Evolutionary conservation across 2,888 invertebrate genomes (phyloP), one percentile per base, ranked within the genome.

Genomic region (Alloplasta piceator): DNA sequence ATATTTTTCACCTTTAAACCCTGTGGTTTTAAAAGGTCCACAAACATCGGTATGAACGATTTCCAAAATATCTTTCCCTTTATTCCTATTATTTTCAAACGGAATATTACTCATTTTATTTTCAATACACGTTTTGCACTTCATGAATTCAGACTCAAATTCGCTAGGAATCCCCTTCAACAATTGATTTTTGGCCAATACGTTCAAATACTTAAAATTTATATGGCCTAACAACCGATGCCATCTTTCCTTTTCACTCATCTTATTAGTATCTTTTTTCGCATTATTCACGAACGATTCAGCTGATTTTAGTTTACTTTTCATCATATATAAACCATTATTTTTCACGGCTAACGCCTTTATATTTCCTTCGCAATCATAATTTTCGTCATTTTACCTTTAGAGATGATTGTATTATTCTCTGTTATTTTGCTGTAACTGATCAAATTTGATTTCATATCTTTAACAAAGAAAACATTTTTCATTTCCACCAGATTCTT

Each of bases 191-290:
- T 72, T 77, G 39, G 66, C 10, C 5, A 84, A 6, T n/a, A 6
- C 70, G 5, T 82, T 55, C 41, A 85, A 58, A 75, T 83, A 82
- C 6, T 80, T 60, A 66, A 86, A 86, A 60, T 85, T 86, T 63
- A 85, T 67, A 58, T 86, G 83, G 0, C 83, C 85, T 16, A 86
- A 63, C 1, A 64, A 58, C 4, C 79, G 61, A 75, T 86, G 85
- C 70, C 38, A 84, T 78, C 78, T 86, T 78, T 85, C 85, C 70
- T 84, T 82, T 10, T 43, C 7, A n/a, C 58, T 72, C 55, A 77
- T 63, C n/a, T 63, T 38, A 26, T 48, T 80, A 10, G 56, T n/a
- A 7, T 72, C 63, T 48, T 56, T 5, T 56, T 71, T 75, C 12
- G 38, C 41, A 38, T 38, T 39, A 4, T 60, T 55, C 12, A 68